These are phyloP conservation scores for Thamnophis elegans DNA, from an alignment of 2,797 vertebrate species.

Conservation along the genomic window DNA sequence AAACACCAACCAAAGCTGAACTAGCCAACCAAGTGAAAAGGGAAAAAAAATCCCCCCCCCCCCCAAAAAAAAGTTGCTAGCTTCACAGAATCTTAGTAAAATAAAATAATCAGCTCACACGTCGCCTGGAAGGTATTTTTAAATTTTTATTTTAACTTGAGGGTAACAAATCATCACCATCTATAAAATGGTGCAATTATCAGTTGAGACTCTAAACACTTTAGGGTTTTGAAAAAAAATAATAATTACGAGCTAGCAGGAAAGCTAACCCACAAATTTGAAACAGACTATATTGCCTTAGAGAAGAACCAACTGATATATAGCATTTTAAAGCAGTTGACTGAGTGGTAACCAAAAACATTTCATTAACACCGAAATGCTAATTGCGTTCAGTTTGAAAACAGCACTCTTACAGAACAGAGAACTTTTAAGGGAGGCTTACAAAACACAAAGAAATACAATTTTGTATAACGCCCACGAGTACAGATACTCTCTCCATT, in stretches of 20 bases:
- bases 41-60: too few species aligned
- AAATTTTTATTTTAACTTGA: background rate
- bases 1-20: background rate
- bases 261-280: background rate
- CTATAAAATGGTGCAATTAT: background rate
- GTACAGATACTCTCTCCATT: background rate
- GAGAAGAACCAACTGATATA: background rate
- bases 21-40: background rate
- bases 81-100: background rate
- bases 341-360: background rate
- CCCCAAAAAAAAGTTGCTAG: background rate
- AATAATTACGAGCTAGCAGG: background rate
- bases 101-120: background rate
- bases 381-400: background rate
- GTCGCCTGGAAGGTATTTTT: background rate
- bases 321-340: background rate
- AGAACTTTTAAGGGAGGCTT: background rate
- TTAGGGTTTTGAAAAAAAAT: background rate
- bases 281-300: background rate
- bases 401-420: background rate
- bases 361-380: background rate
- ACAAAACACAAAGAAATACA: background rate
- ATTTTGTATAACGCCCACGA: background rate
- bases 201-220: background rate
- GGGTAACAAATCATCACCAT: background rate